A percentile compares a stretch with the other conserved stretches of the same genome.
These are phyloP conservation scores for Lithobates sylvaticus DNA, from an alignment of 2,797 vertebrate genomes.

Conservation along the genomic window DNA sequence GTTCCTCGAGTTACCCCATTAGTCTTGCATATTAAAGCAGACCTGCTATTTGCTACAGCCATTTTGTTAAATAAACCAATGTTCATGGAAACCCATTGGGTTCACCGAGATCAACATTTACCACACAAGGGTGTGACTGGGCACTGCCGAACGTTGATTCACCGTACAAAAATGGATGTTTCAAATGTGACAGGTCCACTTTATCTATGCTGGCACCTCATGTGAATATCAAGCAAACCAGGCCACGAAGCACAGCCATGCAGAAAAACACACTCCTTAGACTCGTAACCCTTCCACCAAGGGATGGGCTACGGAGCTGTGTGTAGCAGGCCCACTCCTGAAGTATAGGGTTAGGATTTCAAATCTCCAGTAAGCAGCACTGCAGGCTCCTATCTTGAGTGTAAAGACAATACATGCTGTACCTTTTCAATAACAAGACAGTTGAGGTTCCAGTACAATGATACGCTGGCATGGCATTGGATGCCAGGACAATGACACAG, in stretches of 20 bases:
- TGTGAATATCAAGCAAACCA: constrained; percentile 49
- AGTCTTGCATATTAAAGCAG: neutral
- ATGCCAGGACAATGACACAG: no score
- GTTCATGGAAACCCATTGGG: neutral
- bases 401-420: no score
- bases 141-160: neutral
- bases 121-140: no score
- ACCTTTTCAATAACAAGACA: neutral
- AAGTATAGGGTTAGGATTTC: constrained; percentile 33
- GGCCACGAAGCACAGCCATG: constrained; percentile 60
- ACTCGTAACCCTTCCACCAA: constrained; percentile 10
- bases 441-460: neutral
- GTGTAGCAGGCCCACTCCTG: neutral
- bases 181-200: no score
- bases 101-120: no score
- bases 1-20: neutral
- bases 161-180: neutral
- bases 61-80: neutral
- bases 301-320: neutral
- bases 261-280: constrained; percentile 45
- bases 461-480: no score
- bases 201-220: neutral
- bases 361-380: constrained; percentile 50
- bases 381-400: constrained; percentile 32
- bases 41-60: neutral